These are phyloP conservation scores for Balanococcus diminutus DNA, from an alignment of 2,888 invertebrate genomes.

Conservation along the genomic window DNA sequence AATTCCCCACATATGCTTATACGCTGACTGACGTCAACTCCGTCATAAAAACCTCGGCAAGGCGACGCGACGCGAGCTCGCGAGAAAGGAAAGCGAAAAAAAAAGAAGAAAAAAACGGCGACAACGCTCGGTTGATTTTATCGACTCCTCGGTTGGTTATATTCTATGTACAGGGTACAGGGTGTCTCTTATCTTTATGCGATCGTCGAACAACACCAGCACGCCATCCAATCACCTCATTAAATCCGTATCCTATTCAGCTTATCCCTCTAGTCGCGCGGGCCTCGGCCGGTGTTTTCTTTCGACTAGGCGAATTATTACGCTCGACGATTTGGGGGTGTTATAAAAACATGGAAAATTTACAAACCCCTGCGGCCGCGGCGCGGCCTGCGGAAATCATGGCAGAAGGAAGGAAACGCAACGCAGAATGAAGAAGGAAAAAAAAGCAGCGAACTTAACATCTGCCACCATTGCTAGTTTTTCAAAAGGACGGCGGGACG, in stretches of 20 bases:
- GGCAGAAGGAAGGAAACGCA: not conserved
- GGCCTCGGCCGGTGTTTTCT: constrained; percentile 34
- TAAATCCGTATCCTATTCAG: constrained; percentile 41
- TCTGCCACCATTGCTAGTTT: constrained; percentile 48
- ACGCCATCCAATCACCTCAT: constrained; percentile 52
- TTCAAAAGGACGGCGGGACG: not conserved
- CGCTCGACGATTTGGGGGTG: constrained; percentile 52
- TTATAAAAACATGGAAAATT: constrained; percentile 53
- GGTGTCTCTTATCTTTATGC: not conserved
- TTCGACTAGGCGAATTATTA: constrained; percentile 42
- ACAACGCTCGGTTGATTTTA: constrained; percentile 14
- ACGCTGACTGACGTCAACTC: too few relatives aligned
- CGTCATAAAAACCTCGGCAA: not conserved
- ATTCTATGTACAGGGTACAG: too few relatives aligned
- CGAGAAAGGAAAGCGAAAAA: not conserved
- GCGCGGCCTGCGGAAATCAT: constrained; percentile 3
- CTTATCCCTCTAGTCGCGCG: constrained; percentile 17
- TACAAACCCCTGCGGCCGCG: constrained; percentile 37
- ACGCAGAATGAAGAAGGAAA: not conserved
- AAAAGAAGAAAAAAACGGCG: not conserved
- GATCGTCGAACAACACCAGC: constrained; percentile 37
- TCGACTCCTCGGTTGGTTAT: not conserved
- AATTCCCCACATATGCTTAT: not conserved
- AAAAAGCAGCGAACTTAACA: constrained; percentile 35
- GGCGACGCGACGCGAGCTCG: not conserved